These are phyloP conservation scores for Caenorhabditis sp. DNA, from an alignment of 2,888 invertebrate genomes.

Conservation along the genomic window DNA sequence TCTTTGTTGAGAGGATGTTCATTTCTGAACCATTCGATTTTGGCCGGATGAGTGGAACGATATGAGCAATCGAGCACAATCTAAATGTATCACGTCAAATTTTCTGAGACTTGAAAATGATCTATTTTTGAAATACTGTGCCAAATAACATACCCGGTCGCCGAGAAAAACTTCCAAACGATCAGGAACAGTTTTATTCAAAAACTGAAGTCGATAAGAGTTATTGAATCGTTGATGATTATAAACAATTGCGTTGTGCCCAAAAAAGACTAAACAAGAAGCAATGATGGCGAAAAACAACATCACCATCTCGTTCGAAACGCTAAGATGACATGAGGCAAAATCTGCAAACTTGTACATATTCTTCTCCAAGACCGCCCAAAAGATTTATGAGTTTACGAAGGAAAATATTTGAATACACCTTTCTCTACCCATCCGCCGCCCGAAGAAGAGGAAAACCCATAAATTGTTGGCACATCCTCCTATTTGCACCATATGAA, in stretches of 20 bases:
- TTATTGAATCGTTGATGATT: background rate
- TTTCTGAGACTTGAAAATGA: too few relatives aligned
- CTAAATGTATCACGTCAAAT: constrained; percentile 21
- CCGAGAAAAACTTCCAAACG: constrained; percentile 40
- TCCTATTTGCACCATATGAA: constrained; percentile 1
- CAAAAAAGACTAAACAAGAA: background rate
- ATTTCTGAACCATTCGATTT: constrained; percentile 43
- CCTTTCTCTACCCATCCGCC: background rate
- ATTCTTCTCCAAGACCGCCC: constrained; percentile 9
- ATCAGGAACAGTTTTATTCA: constrained; percentile 19
- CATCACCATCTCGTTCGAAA: background rate
- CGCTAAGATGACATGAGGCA: background rate
- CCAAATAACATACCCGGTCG: constrained; percentile 33
- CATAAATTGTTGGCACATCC: background rate
- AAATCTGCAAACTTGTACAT: constrained; percentile 17
- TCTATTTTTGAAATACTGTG: too few relatives aligned
- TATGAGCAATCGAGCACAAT: constrained; percentile 33
- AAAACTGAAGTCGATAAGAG: constrained; percentile 15
- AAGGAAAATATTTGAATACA: background rate
- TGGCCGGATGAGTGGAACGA: constrained; percentile 15
- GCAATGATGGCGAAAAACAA: background rate
- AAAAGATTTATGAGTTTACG: constrained; percentile 8
- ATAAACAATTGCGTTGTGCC: background rate
- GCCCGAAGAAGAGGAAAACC: background rate
- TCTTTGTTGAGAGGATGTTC: constrained; percentile 5